phyloP scores from a whole-genome alignment of 1,140 invertebrate species.

The Euschistus heros region DNA sequence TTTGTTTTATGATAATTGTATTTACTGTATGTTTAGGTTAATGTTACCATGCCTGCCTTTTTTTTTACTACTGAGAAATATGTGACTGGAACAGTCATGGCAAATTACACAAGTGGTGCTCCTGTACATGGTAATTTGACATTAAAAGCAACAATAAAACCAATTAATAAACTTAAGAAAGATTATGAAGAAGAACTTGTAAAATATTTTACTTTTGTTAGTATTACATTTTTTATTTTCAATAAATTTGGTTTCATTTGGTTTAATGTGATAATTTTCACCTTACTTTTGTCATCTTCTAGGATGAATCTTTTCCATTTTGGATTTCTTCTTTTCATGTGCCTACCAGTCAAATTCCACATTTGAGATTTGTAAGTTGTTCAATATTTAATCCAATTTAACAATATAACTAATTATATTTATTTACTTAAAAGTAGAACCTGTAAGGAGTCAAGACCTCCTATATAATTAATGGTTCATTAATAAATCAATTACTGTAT shows the following conservation, averaged over 20 bases:
- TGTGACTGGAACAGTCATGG: conserved; percentile 74
- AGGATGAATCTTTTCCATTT: conserved; percentile 64
- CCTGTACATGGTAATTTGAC: conserved; percentile 78
- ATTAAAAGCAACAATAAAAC: conserved; percentile 60
- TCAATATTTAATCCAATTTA: neutral
- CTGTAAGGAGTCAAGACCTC: too few species aligned
- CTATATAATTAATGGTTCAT: too few species aligned
- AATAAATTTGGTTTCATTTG: conserved; percentile 2
- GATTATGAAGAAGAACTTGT: conserved; percentile 45
- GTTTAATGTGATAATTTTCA: conserved; percentile 7
- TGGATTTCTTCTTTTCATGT: conserved; percentile 44
- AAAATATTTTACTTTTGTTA: conserved; percentile 61
- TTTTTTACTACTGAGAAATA: conserved; percentile 75
- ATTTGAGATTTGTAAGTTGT: conserved; percentile 53
- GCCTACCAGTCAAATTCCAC: conserved; percentile 39
- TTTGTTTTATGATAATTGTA: too few species aligned
- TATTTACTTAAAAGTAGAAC: too few species aligned
- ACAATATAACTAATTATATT: too few species aligned
- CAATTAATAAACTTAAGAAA: conserved; percentile 38
- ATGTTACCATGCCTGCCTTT: conserved; percentile 90
- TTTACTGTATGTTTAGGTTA: conserved; percentile 49
- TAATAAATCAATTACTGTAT: too few species aligned
- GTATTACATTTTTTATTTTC: conserved; percentile 30
- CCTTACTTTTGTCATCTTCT: conserved; percentile 27
- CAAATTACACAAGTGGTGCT: conserved; percentile 85